These are phyloP conservation scores for Scolopax rusticola DNA, from an alignment of 2,797 vertebrate genomes.

Conservation along the genomic window DNA sequence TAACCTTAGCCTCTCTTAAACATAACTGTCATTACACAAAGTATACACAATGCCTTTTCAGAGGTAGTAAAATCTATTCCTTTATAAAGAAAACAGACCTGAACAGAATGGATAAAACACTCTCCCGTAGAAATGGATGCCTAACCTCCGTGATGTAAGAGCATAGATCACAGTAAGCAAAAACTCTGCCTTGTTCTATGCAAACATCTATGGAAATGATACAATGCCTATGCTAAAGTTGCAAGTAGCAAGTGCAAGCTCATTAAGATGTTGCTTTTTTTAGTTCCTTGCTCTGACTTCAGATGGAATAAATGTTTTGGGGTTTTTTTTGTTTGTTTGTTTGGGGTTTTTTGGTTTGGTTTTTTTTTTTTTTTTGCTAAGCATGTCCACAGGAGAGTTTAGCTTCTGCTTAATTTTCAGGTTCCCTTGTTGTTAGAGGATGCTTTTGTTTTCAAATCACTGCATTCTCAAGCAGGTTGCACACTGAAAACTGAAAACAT, in stretches of 20 bases:
- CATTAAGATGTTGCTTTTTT: slow-evolving; percentile 12
- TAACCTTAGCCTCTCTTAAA: background rate
- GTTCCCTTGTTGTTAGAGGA: slow-evolving; percentile 20
- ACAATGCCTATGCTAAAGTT: background rate
- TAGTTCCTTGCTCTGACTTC: background rate
- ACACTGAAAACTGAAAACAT: slow-evolving; percentile 56
- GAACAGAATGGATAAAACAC: background rate
- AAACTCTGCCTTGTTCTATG: background rate
- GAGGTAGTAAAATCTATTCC: background rate
- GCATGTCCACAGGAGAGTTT: background rate
- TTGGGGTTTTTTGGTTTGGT: too few species aligned
- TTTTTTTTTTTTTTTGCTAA: background rate
- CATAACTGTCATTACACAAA: background rate
- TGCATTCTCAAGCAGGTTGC: slow-evolving; percentile 24
- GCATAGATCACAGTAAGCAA: background rate
- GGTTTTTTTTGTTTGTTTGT: too few species aligned
- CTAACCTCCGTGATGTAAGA: background rate
- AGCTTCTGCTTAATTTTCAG: slow-evolving; percentile 57
- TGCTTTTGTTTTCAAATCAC: slow-evolving; percentile 64
- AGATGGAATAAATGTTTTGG: background rate
- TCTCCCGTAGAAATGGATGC: background rate
- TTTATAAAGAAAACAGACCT: background rate
- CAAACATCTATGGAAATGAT: background rate
- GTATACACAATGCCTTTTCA: background rate
- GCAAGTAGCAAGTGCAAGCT: background rate